These are phyloP conservation scores for Stegana nigrithorax DNA, from an alignment of 2,888 invertebrate species.

Conservation along the genomic window DNA sequence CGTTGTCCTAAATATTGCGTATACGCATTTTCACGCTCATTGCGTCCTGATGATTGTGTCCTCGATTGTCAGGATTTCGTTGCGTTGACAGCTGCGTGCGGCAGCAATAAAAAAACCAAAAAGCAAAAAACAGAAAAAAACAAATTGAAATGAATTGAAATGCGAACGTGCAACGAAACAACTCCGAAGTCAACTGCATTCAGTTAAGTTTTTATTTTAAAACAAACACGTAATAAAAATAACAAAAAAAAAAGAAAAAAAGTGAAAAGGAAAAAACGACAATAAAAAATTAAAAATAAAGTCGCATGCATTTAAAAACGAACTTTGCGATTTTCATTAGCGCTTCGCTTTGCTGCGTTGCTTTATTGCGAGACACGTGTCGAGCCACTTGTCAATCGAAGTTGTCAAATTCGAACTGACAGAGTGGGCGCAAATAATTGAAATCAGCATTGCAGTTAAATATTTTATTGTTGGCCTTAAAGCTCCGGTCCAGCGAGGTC, in stretches of 20 bases:
- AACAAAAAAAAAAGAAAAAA: too few species aligned
- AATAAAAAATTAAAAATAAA: conserved; percentile 1
- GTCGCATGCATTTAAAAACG: neutral
- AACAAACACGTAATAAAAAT: too few species aligned
- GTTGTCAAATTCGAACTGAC: conserved; percentile 54
- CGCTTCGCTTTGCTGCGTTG: conserved; percentile 25
- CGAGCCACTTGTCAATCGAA: conserved; percentile 36
- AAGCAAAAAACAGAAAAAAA: neutral
- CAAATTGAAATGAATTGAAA: neutral
- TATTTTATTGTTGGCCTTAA: too few species aligned
- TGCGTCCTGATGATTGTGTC: conserved; percentile 9
- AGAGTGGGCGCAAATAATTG: conserved; percentile 54
- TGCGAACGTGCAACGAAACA: neutral
- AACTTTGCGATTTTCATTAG: neutral
- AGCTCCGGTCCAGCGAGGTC: too few species aligned
- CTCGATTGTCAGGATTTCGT: conserved; percentile 23
- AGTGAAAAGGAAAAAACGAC: neutral
- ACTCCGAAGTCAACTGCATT: neutral
- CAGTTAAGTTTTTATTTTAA: too few species aligned
- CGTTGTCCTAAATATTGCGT: conserved; percentile 32
- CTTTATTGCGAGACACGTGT: conserved; percentile 24
- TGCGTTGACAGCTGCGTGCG: conserved; percentile 39
- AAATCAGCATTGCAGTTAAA: conserved; percentile 28
- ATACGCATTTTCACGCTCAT: neutral
- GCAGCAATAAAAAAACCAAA: neutral